Evolutionary conservation across 2,888 invertebrate genomes (phyloP).

Genomic region (Lepidocyrtoides sp.): DNA sequence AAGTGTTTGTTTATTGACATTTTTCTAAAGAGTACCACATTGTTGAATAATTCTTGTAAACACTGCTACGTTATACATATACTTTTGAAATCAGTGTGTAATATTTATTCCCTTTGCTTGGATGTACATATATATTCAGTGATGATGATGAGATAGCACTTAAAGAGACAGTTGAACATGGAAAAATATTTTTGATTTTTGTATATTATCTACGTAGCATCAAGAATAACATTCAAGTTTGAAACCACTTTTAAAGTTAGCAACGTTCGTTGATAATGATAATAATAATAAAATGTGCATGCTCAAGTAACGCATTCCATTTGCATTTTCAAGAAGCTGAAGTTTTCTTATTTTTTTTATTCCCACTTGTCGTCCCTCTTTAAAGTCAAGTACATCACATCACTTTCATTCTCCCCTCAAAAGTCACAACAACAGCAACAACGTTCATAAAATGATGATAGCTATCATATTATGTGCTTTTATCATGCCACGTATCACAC

Average conservation of each 20-base stretch:
- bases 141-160: constrained; percentile 41
- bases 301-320: constrained; percentile 65
- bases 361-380: constrained; percentile 12
- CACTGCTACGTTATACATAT: too few relatives aligned
- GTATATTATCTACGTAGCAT: background rate
- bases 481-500: constrained; percentile 43
- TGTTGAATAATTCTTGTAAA: background rate
- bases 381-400: constrained; percentile 25
- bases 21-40: background rate
- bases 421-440: constrained; percentile 38
- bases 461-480: constrained; percentile 34
- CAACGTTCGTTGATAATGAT: background rate
- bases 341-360: background rate
- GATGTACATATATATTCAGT: too few relatives aligned
- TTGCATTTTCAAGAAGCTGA: constrained; percentile 5
- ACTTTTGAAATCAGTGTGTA: too few relatives aligned
- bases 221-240: constrained; percentile 16
- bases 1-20: constrained; percentile 24
- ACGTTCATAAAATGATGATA: constrained; percentile 40
- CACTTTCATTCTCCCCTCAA: background rate
- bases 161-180: background rate
- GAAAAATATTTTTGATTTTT: constrained; percentile 43
- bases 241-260: constrained; percentile 38
- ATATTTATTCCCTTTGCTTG: constrained; percentile 16
- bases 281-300: too few relatives aligned